Percentiles rank a stretch among this genome's conserved stretches.
These are phyloP conservation scores for Aplocera efformata DNA, from an alignment of 2,888 invertebrate species.

Conservation along the genomic window DNA sequence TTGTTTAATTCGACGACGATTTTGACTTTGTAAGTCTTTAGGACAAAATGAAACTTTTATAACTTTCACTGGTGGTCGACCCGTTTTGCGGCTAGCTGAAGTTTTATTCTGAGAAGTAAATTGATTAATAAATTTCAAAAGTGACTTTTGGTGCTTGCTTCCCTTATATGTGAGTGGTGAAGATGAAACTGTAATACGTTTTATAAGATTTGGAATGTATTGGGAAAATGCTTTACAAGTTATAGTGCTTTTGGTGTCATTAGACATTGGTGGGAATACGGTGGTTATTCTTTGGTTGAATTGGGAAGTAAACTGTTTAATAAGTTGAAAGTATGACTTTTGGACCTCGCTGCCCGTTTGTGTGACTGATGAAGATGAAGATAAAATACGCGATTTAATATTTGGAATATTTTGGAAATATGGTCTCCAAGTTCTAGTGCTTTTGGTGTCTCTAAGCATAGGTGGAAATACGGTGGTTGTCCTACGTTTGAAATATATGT, in stretches of 20 bases:
- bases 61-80: neutral
- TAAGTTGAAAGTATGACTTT: neutral
- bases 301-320: slow-evolving; percentile 3
- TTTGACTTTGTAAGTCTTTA: neutral
- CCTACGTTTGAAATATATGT: neutral
- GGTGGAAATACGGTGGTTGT: neutral
- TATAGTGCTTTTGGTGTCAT: neutral
- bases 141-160: neutral
- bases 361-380: neutral
- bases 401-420: slow-evolving; percentile 8
- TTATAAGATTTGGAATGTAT: neutral
- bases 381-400: neutral
- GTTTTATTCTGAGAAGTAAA: neutral
- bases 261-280: neutral
- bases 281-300: neutral
- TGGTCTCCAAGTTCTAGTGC: slow-evolving; percentile 11
- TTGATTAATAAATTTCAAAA: neutral
- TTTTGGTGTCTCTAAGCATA: neutral
- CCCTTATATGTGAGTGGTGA: neutral
- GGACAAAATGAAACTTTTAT: slow-evolving; percentile 1
- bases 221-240: slow-evolving; percentile 16
- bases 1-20: neutral
- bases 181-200: neutral
- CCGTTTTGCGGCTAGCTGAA: neutral
- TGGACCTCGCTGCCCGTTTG: neutral